Evolutionary conservation across 2,797 vertebrate genomes (phyloP), one percentile per base, ranked within the genome.

Genomic region (Epinephelus coioides): DNA sequence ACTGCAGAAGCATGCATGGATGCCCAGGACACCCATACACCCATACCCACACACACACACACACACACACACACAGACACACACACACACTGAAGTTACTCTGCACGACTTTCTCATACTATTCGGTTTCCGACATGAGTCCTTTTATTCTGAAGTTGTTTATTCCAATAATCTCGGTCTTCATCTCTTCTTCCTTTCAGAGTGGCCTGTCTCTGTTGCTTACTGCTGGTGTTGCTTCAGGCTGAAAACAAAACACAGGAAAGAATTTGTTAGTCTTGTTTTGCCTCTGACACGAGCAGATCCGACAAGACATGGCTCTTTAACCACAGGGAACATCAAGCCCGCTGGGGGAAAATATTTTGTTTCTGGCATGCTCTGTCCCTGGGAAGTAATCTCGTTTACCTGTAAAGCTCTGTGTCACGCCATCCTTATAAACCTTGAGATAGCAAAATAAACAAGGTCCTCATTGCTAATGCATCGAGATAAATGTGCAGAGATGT

Each of bases 191-290:
- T 73, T 82, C 74, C 53, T 75, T 83, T 63, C 82, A 56, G 53
- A 68, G 86, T 23, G 80, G 76, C 64, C 57, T 77, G 86, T 84
- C 85, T 84, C 70, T 0, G 69, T 69, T 74, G 79, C 86, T 93
- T 80, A 95, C 91, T 94, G 94, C 90, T 95, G 94, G 91, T 94
- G 93, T 82, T 95, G 94, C 92, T 95, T 95, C 91, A 95, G 87
- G 92, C 95, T 95, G 91, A 78, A 91, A 92, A 88, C 78, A 86
- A 91, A 92, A 82, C 86, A 90, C 71, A 91, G 80, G 82, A 84
- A 86, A 86, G 18, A 76, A 84, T 86, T 83, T 83, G 85, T 93
- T 91, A 92, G 83, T 82, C 72, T 73, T 68, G 88, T 83, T 91
- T 78, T 66, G 70, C 73, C 76, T 69, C 55, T 61, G 78, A 87